phyloP scores from a whole-genome alignment of 2,797 vertebrate species.

The Buceros bicornis region DNA sequence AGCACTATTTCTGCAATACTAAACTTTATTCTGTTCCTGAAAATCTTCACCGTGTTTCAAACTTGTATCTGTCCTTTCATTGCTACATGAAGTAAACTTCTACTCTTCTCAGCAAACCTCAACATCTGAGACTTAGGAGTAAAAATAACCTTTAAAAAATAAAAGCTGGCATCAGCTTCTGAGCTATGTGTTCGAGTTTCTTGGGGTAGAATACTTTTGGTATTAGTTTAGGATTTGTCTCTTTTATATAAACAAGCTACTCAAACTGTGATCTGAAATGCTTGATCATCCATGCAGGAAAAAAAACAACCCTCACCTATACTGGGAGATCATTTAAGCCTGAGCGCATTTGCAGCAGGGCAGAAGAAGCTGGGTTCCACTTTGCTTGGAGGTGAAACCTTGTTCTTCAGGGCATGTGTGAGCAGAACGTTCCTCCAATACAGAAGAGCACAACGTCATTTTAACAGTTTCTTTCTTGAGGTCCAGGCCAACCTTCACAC shows the following conservation, averaged over 20 bases:
- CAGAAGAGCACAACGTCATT: neutral
- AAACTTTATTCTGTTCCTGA: neutral
- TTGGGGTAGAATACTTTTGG: neutral
- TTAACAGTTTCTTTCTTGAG: neutral
- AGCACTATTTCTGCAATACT: neutral
- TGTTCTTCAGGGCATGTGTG: fast-evolving
- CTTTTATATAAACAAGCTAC: neutral
- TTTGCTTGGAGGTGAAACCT: neutral
- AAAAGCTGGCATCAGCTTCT: neutral
- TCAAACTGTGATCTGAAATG: neutral
- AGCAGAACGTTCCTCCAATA: neutral
- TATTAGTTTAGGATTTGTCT: neutral
- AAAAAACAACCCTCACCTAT: neutral
- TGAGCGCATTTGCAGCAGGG: neutral
- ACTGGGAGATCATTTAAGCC: neutral
- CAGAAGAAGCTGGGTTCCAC: neutral
- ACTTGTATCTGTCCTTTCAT: neutral
- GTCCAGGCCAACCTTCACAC: neutral
- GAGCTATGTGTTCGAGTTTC: fast-evolving
- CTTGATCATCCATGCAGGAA: neutral
- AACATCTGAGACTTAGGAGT: neutral
- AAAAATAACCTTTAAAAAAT: slow-evolving; percentile 9
- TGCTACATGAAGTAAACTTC: neutral
- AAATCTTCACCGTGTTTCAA: neutral
- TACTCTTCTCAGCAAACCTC: neutral